Percentiles rank a stretch among this genome's conserved stretches.
Evolutionary conservation across 2,113 vertebrate species (phyloP).

Genomic region (Zootoca vivipara): DNA sequence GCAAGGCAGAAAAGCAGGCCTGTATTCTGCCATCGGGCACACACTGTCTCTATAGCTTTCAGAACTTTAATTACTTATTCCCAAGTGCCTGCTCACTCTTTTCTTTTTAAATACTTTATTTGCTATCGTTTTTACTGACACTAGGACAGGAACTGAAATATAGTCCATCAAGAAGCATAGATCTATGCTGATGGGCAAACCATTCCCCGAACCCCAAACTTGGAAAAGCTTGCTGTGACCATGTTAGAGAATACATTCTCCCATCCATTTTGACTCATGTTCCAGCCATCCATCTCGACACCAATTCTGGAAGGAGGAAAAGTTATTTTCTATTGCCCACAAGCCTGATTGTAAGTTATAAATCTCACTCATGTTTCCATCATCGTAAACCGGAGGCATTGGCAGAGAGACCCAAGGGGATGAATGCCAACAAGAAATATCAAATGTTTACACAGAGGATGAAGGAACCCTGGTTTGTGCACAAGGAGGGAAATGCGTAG

Average conservation of each 20-base stretch:
- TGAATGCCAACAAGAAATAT: neutral
- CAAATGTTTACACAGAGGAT: too few species aligned
- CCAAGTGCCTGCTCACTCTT: neutral
- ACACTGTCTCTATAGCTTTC: neutral
- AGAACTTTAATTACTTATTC: neutral
- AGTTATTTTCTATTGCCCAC: neutral
- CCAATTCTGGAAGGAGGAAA: neutral
- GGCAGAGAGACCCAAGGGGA: neutral
- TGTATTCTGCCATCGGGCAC: neutral
- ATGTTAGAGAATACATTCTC: neutral
- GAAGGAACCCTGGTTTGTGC: neutral
- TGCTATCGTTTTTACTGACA: too few species aligned
- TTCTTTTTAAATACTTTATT: neutral
- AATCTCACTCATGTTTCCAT: neutral
- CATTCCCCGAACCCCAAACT: neutral
- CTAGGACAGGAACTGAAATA: too few species aligned
- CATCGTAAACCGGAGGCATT: too few species aligned
- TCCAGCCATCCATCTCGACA: neutral
- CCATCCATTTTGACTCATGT: neutral
- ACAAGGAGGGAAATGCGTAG: neutral
- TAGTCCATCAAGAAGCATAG: too few species aligned
- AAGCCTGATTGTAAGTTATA: too few species aligned
- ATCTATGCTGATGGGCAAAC: neutral
- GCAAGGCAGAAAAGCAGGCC: neutral
- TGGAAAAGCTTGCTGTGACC: neutral